These are phyloP conservation scores for Rapana venosa DNA, from an alignment of 2,888 invertebrate genomes.

Conservation along the genomic window DNA sequence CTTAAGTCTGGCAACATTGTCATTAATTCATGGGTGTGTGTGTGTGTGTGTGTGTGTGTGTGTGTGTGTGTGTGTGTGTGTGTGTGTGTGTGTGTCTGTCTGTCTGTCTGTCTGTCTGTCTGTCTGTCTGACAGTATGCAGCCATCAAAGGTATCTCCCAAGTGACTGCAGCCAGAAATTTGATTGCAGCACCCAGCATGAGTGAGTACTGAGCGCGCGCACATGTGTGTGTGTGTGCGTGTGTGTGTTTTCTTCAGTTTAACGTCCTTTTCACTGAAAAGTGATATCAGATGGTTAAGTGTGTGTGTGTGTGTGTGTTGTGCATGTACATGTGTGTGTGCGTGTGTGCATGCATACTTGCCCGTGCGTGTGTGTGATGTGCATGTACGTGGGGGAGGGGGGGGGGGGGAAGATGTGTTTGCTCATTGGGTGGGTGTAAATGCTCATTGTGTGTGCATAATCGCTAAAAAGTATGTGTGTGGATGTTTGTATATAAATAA, in stretches of 20 bases:
- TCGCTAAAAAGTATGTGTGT: neutral
- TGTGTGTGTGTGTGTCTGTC: conserved; percentile 10
- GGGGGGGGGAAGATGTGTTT: neutral
- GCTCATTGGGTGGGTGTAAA: neutral
- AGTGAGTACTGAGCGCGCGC: conserved; percentile 63
- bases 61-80: conserved; percentile 1
- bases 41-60: neutral
- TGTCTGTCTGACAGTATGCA: conserved; percentile 79
- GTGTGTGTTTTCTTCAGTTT: neutral
- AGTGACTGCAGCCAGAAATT: conserved; percentile 91
- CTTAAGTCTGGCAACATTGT: neutral
- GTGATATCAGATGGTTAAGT: no score
- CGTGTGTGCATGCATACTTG: neutral
- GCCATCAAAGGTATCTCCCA: conserved; percentile 92
- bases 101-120: neutral
- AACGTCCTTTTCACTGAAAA: no score
- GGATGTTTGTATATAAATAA: neutral
- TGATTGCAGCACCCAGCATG: conserved; percentile 93
- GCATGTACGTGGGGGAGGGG: neutral
- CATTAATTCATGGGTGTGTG: neutral
- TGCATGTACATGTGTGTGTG: neutral
- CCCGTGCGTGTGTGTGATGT: neutral
- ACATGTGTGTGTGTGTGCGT: neutral
- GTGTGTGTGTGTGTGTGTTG: neutral
- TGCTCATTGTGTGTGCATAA: neutral